Percentiles rank a stretch among this genome's conserved stretches.
phyloP scores from a whole-genome alignment of 2,888 invertebrate genomes.

The Stictocephala bisonia region DNA sequence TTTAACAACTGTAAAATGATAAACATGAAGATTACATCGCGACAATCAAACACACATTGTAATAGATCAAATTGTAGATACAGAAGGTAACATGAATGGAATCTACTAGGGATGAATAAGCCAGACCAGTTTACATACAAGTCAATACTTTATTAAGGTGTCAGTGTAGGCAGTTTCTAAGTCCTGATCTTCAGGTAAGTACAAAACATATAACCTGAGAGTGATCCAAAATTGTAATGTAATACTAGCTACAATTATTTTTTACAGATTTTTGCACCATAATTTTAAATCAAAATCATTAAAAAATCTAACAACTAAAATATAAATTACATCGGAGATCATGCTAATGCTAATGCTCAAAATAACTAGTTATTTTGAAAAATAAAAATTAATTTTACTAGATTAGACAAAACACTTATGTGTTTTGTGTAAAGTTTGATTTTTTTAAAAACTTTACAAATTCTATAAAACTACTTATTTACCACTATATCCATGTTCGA shows the following conservation, averaged over 20 bases:
- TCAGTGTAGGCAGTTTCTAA: slow-evolving; percentile 11
- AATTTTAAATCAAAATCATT: background rate
- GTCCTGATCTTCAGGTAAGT: slow-evolving; percentile 6
- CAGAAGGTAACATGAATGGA: too few relatives aligned
- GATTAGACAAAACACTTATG: too few relatives aligned
- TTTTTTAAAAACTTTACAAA: slow-evolving; percentile 28
- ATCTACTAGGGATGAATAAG: too few relatives aligned
- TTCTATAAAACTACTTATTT: slow-evolving; percentile 28
- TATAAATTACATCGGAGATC: slow-evolving; percentile 33
- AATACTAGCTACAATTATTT: background rate
- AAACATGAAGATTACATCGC: too few relatives aligned
- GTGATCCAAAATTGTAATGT: background rate
- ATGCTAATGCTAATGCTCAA: background rate
- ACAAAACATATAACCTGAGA: slow-evolving; percentile 27
- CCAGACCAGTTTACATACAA: slow-evolving; percentile 7
- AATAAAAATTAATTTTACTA: too few relatives aligned
- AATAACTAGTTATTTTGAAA: too few relatives aligned
- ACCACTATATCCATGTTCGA: slow-evolving; percentile 19
- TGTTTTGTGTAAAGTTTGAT: slow-evolving; percentile 18
- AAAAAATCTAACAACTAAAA: background rate
- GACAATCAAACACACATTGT: too few relatives aligned
- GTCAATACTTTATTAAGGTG: slow-evolving; percentile 18
- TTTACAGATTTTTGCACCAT: background rate
- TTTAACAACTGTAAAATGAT: too few relatives aligned
- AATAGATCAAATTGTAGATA: too few relatives aligned